Evolutionary conservation across 2,797 vertebrate genomes (phyloP).

Genomic region (Cebuella pygmaea): DNA sequence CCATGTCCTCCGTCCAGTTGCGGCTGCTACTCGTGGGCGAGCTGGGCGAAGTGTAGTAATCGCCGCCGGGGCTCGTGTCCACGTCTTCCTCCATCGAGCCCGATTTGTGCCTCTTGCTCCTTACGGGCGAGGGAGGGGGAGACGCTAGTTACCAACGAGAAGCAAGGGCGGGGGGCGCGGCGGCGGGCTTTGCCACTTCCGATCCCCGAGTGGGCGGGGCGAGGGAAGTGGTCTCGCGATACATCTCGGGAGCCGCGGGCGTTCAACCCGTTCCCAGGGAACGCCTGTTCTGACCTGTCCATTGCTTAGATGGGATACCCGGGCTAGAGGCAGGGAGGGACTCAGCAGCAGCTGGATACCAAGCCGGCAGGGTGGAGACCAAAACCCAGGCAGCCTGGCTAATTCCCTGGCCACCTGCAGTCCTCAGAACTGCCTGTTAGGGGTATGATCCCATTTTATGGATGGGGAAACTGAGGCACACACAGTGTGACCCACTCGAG

Average conservation of each 20-base stretch:
- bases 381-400: background rate
- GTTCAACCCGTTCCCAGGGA: accelerated
- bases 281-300: background rate
- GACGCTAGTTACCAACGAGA: constrained; percentile 37
- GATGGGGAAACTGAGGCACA: background rate
- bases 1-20: constrained; percentile 98
- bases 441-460: background rate
- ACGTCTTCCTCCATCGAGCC: constrained; percentile 98
- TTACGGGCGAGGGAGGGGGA: constrained; percentile 62
- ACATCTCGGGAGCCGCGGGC: background rate
- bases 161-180: no score
- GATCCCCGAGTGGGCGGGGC: background rate
- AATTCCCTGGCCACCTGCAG: background rate
- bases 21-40: constrained; percentile 97
- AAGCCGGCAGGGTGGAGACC: no score
- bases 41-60: constrained; percentile 96
- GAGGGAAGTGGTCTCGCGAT: constrained; percentile 25
- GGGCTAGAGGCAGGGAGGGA: background rate
- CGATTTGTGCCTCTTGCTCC: constrained; percentile 98
- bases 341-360: background rate
- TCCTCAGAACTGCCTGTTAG: background rate
- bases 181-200: background rate
- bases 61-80: constrained; percentile 96
- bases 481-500: background rate
- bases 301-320: accelerated